Conservation (phyloP, 1,140 invertebrate genomes). For the Drosophila azteca region DNA sequence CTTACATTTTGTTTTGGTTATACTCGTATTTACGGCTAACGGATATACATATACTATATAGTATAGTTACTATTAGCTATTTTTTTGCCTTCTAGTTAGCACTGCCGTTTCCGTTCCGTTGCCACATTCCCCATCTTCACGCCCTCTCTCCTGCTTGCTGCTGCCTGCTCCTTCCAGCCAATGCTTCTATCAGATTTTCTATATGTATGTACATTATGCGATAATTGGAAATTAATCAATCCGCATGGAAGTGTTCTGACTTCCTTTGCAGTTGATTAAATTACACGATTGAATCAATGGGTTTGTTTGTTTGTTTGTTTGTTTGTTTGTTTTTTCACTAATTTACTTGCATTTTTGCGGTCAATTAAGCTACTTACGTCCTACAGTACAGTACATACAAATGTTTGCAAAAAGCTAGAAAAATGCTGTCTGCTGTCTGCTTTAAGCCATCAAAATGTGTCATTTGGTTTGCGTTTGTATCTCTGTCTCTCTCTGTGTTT, state of each 20-base stretch:
- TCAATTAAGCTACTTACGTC: constrained; percentile 67
- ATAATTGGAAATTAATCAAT: constrained; percentile 51
- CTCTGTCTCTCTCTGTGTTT: constrained; percentile 1
- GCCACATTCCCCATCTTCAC: too few species aligned
- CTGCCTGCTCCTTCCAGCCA: not conserved
- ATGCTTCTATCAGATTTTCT: constrained; percentile 14
- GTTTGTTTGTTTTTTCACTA: constrained; percentile 18
- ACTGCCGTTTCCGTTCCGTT: too few species aligned
- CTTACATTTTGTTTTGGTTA: constrained; percentile 17
- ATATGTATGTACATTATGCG: constrained; percentile 64
- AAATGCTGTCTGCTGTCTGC: constrained; percentile 40
- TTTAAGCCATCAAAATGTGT: constrained; percentile 42
- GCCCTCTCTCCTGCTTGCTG: too few species aligned
- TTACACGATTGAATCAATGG: constrained; percentile 63
- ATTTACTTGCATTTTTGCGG: constrained; percentile 48
- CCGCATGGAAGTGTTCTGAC: constrained; percentile 28
- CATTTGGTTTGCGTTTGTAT: constrained; percentile 7
- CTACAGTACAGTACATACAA: constrained; percentile 70
- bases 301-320: constrained; percentile 3
- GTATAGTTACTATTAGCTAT: constrained; percentile 4
- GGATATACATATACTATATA: constrained; percentile 9
- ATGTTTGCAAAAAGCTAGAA: constrained; percentile 71
- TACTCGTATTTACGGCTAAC: not conserved
- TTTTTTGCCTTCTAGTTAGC: too few species aligned
- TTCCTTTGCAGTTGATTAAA: constrained; percentile 48